Conservation (phyloP, 2,888 invertebrate genomes). For the Loripinus fragilis region DNA sequence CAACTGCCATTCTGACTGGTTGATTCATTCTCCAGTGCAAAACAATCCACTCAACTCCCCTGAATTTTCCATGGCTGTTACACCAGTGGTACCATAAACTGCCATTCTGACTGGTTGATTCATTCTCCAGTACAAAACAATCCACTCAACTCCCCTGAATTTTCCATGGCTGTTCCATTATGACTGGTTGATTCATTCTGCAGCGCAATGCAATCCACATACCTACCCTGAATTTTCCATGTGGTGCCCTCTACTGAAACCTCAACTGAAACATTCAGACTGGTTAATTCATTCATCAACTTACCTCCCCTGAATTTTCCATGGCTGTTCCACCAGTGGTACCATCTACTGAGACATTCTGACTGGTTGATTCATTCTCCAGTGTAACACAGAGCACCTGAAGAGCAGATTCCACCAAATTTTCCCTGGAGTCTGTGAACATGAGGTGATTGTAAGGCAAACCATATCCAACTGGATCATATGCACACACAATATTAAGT, state of each 20-base stretch:
- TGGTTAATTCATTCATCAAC: too few species aligned
- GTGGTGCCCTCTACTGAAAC: slow-evolving; percentile 86
- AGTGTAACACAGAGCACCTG: slow-evolving; percentile 93
- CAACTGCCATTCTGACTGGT: too few species aligned
- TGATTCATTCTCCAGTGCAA: background rate
- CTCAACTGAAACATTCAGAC: too few species aligned
- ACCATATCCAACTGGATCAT: slow-evolving; percentile 99
- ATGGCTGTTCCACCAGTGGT: slow-evolving; percentile 80
- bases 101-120: slow-evolving; percentile 83
- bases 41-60: slow-evolving; percentile 64
- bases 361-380: slow-evolving; percentile 90
- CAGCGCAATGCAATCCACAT: slow-evolving; percentile 93
- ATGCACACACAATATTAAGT: slow-evolving; percentile 97
- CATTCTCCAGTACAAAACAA: slow-evolving; percentile 98
- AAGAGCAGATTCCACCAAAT: slow-evolving; percentile 90
- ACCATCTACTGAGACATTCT: slow-evolving; percentile 78
- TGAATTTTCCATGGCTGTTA: slow-evolving; percentile 79
- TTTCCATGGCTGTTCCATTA: slow-evolving; percentile 80
- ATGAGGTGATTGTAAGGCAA: slow-evolving; percentile 98
- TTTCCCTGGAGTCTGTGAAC: slow-evolving; percentile 96
- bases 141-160: slow-evolving; percentile 84
- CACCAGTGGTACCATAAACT: slow-evolving; percentile 78
- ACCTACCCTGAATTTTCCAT: slow-evolving; percentile 95
- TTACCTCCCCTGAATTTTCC: slow-evolving; percentile 76
- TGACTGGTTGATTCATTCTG: slow-evolving; percentile 90